phyloP scores from a whole-genome alignment of 2,888 invertebrate genomes.

The Caenorhabditis japonica region DNA sequence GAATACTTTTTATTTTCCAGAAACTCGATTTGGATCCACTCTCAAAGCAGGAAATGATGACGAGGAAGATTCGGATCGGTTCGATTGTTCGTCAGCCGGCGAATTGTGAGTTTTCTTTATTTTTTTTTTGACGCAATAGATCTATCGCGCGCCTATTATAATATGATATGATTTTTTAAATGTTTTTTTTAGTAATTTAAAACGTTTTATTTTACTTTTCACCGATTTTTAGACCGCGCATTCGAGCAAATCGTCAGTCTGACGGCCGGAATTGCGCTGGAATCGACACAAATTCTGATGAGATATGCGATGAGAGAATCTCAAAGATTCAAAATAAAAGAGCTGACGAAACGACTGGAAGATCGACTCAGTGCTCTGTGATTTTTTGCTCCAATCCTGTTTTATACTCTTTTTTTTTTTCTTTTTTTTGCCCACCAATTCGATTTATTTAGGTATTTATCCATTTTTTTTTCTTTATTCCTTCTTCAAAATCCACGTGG shows the following conservation, averaged over 20 bases:
- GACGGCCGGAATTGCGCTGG: constrained; percentile 7
- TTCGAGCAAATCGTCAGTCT: constrained; percentile 35
- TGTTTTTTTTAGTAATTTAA: no score
- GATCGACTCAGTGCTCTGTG: background rate
- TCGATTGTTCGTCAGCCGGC: constrained; percentile 38
- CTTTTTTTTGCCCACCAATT: no score
- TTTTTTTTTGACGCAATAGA: background rate
- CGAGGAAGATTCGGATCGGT: constrained; percentile 28
- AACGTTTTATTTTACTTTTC: no score
- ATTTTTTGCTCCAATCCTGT: background rate
- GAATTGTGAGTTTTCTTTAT: constrained; percentile 28
- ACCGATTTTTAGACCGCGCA: constrained; percentile 37
- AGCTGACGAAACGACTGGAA: constrained; percentile 22
- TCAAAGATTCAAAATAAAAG: constrained; percentile 31
- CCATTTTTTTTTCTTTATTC: no score
- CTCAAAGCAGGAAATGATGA: constrained; percentile 26
- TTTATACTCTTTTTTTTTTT: no score
- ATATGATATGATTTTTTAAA: no score
- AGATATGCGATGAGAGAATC: constrained; percentile 36
- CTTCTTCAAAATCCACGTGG: no score
- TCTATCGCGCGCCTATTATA: background rate
- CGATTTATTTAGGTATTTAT: no score
- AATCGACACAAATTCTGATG: background rate
- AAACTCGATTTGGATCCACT: background rate
- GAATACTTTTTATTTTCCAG: background rate